Evolutionary conservation across 2,797 vertebrate species (phyloP), one percentile per base, ranked within the genome.

Genomic region (Carduelis carduelis): DNA sequence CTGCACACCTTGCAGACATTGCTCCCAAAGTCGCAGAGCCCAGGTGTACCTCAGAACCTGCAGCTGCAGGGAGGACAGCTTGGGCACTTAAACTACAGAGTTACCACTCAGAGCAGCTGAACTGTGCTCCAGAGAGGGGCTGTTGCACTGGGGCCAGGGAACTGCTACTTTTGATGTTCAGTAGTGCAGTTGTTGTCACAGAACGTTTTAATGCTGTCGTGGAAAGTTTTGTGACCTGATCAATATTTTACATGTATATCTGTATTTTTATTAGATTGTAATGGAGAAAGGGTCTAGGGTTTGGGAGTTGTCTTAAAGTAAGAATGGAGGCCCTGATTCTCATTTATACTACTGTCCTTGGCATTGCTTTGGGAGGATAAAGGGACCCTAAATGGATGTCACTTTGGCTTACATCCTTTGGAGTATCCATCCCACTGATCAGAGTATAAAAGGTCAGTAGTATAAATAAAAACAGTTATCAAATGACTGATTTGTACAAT

Each of bases 241-340:
- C 70, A 79, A 5, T 96, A 96, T 95, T 94, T 94, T 83, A 95
- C 75, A 79, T 91, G 87, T 92, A 12, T 94, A 77, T 74, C 75
- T 89, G 87, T 95, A 82, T 86, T 91, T 90, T 96, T 91, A 47
- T 91, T 78, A 68, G 80, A 39, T 37, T 76, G 70, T 79, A 90
- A 93, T 49, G 80, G 82, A 35, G 66, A 88, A 92, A 78, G 82
- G 69, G 94, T 90, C 93, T 75, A 46, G 66, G 89, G 74, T 79
- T 87, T 81, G 84, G 37, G 53, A 92, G 46, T 79, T 8, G 2
- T 89, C 53, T 66, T 60, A 47, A 66, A 64, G 43, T 78, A 88
- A 77, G 63, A 90, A 65, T n/a, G 39, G 92, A 93, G 60, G 74
- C 57, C 81, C 81, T 72, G 41, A 28, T 87, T 95, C 55, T 96